A percentile compares a stretch with the other conserved stretches of the same genome.
phyloP scores from a whole-genome alignment of 2,113 vertebrate species.

The pig (Sus scrofa) region T2T-Sscrofa CM000829.6:52117501-52118000 shows the following conservation, averaged over 20 bases:
- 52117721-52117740: not conserved
- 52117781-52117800: not conserved
- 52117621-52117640: not conserved
- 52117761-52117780: not conserved
- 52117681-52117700: not conserved
- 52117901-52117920: not conserved
- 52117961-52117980: too few species aligned
- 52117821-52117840: not conserved
- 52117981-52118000: too few species aligned
- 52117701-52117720: too few species aligned
- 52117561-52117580: not conserved
- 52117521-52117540: not conserved
- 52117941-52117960: not conserved
- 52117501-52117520: too few species aligned
- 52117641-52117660: not conserved
- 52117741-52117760: not conserved
- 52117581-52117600: not conserved
- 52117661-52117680: not conserved
- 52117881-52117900: not conserved
- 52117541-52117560: not conserved
- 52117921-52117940: not conserved
- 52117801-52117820: not conserved
- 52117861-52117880: not conserved
- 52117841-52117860: not conserved
- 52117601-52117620: not conserved